A percentile compares a stretch with the other conserved stretches of the same genome.
phyloP scores from a whole-genome alignment of 2,113 vertebrate species.

The Mixornis gularis region DNA sequence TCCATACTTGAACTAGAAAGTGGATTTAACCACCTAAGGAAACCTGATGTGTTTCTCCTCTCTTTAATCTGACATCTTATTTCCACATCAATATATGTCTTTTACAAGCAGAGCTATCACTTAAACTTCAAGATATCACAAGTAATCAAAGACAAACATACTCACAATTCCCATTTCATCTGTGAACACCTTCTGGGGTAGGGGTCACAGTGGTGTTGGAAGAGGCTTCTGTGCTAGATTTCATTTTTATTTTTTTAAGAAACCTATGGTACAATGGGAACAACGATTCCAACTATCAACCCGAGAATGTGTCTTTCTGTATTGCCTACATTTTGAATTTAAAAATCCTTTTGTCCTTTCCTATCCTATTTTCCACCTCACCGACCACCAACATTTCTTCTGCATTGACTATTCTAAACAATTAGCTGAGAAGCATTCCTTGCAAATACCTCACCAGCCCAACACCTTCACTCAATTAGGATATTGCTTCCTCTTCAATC shows the following conservation, averaged over 20 bases:
- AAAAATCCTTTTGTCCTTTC: conserved; percentile 20
- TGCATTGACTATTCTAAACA: not conserved
- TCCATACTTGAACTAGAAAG: not conserved
- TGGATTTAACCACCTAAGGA: not conserved
- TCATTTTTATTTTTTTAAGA: not conserved
- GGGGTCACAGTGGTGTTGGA: not conserved
- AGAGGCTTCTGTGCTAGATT: not conserved
- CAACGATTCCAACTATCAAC: not conserved
- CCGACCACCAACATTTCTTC: not conserved
- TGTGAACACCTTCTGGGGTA: not conserved
- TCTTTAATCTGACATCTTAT: not conserved
- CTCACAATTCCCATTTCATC: not conserved
- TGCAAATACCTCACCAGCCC: not conserved
- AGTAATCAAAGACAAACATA: not conserved
- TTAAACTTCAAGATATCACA: not conserved
- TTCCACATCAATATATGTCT: not conserved
- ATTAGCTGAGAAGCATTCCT: conserved; percentile 34
- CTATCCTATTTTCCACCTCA: conserved; percentile 30
- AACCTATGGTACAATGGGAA: not conserved
- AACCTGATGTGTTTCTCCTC: not conserved
- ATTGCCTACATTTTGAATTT: not conserved
- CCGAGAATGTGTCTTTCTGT: not conserved
- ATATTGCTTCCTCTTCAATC: not conserved
- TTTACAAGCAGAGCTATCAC: not conserved
- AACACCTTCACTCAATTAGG: not conserved